Percentiles rank a stretch among this genome's conserved stretches.
phyloP scores from a whole-genome alignment of 2,113 vertebrate genomes.

The Motacilla tschutschensis region DNA sequence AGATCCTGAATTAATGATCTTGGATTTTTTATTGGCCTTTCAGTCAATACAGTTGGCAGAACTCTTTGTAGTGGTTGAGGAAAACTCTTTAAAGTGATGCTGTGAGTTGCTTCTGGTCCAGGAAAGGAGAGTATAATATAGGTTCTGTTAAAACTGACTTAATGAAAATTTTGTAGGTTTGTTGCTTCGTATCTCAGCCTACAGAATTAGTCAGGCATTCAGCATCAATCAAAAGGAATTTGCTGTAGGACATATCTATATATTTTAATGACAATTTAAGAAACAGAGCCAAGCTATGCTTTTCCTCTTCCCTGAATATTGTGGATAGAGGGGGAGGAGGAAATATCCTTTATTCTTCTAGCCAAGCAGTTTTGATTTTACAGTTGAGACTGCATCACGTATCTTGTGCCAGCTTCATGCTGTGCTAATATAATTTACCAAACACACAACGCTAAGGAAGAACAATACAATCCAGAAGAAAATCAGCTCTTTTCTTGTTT shows the following conservation, averaged over 20 bases:
- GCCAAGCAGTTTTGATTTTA: constrained; percentile 8
- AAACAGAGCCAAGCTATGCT: neutral
- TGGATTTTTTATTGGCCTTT: neutral
- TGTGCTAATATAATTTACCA: constrained; percentile 29
- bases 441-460: neutral
- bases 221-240: neutral
- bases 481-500: neutral
- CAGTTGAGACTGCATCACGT: neutral
- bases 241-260: neutral
- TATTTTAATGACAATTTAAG: neutral
- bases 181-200: neutral
- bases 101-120: neutral
- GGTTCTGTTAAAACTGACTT: neutral
- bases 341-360: neutral
- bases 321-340: neutral
- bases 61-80: neutral
- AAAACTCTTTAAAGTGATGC: neutral
- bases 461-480: neutral
- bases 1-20: neutral
- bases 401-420: constrained; percentile 25
- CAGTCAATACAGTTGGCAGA: neutral
- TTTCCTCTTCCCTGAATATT: neutral
- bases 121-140: neutral
- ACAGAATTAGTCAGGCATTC: neutral
- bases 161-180: neutral